Evolutionary conservation across 2,888 invertebrate genomes (phyloP).

Genomic region (Drosophila differens): DNA sequence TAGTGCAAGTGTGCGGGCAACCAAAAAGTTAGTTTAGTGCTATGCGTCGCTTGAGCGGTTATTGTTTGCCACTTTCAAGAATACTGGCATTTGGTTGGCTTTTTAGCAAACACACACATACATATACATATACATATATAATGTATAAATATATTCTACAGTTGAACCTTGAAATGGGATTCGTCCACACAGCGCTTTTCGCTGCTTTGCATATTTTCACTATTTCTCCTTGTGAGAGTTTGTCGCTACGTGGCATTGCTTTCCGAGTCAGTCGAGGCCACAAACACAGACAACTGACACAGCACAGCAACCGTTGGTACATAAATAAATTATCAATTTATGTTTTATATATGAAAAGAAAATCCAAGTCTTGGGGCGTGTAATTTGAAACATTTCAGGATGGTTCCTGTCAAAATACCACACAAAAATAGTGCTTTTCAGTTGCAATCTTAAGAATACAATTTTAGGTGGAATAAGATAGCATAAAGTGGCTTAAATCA

Average conservation of each 20-base stretch:
- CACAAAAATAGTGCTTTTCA: neutral
- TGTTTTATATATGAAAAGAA: conserved; percentile 32
- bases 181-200: conserved; percentile 46
- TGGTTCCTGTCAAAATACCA: conserved; percentile 19
- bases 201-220: conserved; percentile 79
- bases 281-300: conserved; percentile 13
- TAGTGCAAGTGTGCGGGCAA: conserved; percentile 15
- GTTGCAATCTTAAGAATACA: neutral
- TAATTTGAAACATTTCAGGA: conserved; percentile 19
- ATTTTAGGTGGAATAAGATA: neutral
- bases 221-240: conserved; percentile 63
- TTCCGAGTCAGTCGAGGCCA: conserved; percentile 26
- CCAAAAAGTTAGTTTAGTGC: conserved; percentile 69
- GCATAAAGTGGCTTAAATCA: neutral
- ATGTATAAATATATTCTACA: conserved; percentile 9
- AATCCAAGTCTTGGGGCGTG: conserved; percentile 11
- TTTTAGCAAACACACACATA: neutral
- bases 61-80: conserved; percentile 59
- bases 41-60: conserved; percentile 57
- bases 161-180: conserved; percentile 70
- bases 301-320: conserved; percentile 24
- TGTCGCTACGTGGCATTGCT: conserved; percentile 71
- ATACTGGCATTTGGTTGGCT: conserved; percentile 59
- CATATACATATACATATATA: neutral
- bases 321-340: conserved; percentile 63